Evolutionary conservation across 2,888 invertebrate species (phyloP).

Genomic region (Rotaria socialis): DNA sequence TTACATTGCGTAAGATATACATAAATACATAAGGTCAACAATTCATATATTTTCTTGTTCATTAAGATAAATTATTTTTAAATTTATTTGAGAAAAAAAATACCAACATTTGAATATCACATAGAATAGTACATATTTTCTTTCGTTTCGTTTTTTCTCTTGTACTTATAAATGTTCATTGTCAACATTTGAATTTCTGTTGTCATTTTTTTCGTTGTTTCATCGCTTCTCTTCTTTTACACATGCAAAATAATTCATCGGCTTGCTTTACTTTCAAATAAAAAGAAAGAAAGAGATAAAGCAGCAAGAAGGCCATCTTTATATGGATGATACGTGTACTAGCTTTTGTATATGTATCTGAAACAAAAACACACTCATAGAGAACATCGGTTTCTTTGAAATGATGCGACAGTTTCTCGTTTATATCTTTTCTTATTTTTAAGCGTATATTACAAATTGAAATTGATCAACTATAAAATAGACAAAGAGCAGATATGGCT

Average conservation of each 20-base stretch:
- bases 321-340: not conserved
- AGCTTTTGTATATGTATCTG: not conserved
- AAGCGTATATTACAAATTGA: not conserved
- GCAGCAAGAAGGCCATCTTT: not conserved
- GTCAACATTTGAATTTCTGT: not conserved
- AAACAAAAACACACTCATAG: not conserved
- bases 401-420: not conserved
- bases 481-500: not conserved
- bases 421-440: too few relatives aligned
- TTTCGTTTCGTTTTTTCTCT: not conserved
- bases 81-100: not conserved
- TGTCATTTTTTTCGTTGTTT: not conserved
- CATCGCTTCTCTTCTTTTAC: not conserved
- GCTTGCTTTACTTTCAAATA: not conserved
- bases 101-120: not conserved
- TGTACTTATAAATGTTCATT: not conserved
- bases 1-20: not conserved
- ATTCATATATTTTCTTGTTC: not conserved
- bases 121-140: not conserved
- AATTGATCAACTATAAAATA: not conserved
- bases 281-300: not conserved
- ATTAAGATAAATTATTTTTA: not conserved
- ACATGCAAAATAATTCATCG: not conserved
- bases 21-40: not conserved
- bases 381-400: not conserved